These are phyloP conservation scores for Loxodonta africana DNA, from an alignment of 2,113 vertebrate genomes.

Conservation along the genomic window DNA sequence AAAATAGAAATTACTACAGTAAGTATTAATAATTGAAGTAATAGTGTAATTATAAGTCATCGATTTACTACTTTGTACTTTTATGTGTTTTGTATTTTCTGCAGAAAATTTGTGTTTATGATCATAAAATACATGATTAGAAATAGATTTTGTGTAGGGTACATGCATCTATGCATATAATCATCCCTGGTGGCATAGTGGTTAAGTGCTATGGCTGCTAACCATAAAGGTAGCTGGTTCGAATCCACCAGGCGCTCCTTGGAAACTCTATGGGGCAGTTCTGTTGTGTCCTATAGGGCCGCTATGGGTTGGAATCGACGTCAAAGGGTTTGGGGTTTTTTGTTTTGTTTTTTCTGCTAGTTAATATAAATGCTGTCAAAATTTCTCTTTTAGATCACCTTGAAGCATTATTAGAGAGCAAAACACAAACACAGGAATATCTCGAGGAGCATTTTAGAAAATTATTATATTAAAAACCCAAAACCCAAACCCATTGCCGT, in stretches of 20 bases:
- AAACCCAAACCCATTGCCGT: too few relatives aligned
- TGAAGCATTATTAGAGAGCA: background rate
- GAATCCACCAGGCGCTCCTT: too few relatives aligned
- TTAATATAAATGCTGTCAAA: background rate
- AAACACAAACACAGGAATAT: background rate
- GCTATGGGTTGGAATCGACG: too few relatives aligned
- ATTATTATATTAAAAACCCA: background rate
- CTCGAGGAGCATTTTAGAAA: background rate
- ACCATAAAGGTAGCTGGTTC: too few relatives aligned
- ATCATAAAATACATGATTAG: background rate
- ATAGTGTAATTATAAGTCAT: background rate
- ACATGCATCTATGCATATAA: background rate
- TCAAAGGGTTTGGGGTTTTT: too few relatives aligned
- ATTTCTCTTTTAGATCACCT: background rate
- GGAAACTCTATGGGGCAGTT: too few relatives aligned
- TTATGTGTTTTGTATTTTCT: background rate
- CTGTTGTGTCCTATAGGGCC: too few relatives aligned
- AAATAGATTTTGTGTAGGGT: background rate
- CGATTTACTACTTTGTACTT: conserved; percentile 19
- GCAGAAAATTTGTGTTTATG: background rate
- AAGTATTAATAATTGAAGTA: background rate
- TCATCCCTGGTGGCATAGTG: background rate
- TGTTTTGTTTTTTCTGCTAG: too few relatives aligned
- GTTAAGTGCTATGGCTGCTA: too few relatives aligned
- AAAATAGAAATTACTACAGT: background rate